Evolutionary conservation across 2,113 vertebrate species (phyloP).

Genomic region (Rhegmatorhina hoffmannsi): DNA sequence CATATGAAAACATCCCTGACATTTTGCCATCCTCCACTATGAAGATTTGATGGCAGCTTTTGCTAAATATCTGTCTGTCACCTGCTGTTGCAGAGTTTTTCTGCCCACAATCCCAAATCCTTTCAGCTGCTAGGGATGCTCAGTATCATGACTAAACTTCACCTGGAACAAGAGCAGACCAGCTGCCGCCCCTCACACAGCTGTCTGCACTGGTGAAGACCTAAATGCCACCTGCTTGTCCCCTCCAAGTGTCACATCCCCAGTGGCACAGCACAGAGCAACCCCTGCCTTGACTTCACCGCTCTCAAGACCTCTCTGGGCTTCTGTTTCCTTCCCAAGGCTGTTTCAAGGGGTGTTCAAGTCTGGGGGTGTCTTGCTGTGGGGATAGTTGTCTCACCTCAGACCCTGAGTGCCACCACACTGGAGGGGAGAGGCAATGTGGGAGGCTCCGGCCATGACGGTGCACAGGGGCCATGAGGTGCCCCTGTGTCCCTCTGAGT

Average conservation of each 20-base stretch:
- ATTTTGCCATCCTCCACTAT: not conserved
- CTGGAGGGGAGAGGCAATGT: not conserved
- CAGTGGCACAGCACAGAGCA: accelerated
- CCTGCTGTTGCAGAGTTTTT: not conserved
- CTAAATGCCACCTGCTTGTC: not conserved
- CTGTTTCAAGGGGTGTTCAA: accelerated
- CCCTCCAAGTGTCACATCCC: not conserved
- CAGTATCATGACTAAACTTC: not conserved
- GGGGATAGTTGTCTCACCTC: not conserved
- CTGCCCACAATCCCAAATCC: not conserved
- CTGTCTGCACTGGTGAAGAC: not conserved
- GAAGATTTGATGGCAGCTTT: not conserved
- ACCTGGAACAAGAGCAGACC: not conserved
- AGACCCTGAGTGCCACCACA: not conserved
- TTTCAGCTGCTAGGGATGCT: accelerated
- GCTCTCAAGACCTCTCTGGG: accelerated
- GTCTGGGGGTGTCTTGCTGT: accelerated
- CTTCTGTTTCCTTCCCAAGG: not conserved
- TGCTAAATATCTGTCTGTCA: not conserved
- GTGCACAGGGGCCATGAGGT: accelerated
- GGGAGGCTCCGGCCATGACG: accelerated
- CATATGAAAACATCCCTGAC: not conserved
- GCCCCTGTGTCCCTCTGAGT: accelerated
- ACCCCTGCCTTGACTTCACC: not conserved
- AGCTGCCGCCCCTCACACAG: not conserved